phyloP scores from a whole-genome alignment of 2,113 vertebrate species.

The Vulpes ferrilata region DNA sequence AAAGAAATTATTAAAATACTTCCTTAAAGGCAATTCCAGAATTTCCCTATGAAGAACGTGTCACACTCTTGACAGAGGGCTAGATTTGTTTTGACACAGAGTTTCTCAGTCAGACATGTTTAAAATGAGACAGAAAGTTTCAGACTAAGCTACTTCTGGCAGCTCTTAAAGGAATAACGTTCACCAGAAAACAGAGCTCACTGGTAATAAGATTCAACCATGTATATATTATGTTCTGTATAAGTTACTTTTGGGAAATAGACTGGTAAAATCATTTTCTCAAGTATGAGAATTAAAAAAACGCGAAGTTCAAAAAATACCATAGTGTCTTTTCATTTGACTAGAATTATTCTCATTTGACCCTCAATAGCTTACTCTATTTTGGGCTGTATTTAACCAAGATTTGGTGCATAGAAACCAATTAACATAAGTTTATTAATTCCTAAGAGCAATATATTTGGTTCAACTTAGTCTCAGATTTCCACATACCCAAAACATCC shows the following conservation, averaged over 20 bases:
- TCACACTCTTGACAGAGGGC: not conserved
- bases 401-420: not conserved
- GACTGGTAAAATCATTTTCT: not conserved
- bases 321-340: not conserved
- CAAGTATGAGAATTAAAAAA: slow-evolving; percentile 3
- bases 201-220: not conserved
- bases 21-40: not conserved
- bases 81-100: not conserved
- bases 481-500: not conserved
- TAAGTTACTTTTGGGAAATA: slow-evolving; percentile 11
- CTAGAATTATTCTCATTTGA: not conserved
- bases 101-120: not conserved
- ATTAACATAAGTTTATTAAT: not conserved
- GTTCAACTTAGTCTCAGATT: not conserved
- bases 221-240: not conserved
- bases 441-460: slow-evolving; percentile 6
- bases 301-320: not conserved
- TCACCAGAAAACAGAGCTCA: not conserved
- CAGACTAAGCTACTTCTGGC: not conserved
- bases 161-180: not conserved
- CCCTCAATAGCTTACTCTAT: not conserved
- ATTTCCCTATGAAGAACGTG: not conserved
- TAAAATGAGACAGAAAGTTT: not conserved
- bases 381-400: slow-evolving; percentile 1
- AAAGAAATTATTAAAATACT: slow-evolving; percentile 25